These are phyloP conservation scores for Leptopilina boulardi DNA, from an alignment of 1,140 invertebrate genomes.

Conservation along the genomic window DNA sequence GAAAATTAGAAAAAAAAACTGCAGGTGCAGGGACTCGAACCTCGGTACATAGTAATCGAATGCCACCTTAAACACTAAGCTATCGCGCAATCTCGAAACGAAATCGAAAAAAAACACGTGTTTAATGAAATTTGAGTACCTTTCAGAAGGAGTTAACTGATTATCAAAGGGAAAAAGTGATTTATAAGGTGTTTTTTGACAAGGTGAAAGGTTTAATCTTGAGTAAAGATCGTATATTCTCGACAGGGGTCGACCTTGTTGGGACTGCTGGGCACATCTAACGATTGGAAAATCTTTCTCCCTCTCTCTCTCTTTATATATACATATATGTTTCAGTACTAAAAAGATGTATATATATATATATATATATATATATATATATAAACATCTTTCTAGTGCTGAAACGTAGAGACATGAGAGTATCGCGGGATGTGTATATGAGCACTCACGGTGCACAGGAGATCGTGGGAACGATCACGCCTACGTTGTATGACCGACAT, in stretches of 20 bases:
- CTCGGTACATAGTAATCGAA: neutral
- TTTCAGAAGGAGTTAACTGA: neutral
- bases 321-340: too few relatives aligned
- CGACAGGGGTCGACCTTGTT: slow-evolving; percentile 24
- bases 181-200: neutral
- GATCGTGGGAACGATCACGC: slow-evolving; percentile 63
- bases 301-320: neutral
- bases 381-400: too few relatives aligned
- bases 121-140: neutral
- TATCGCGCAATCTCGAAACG: neutral
- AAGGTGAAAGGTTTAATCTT: neutral
- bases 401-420: slow-evolving; percentile 36
- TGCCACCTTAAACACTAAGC: neutral
- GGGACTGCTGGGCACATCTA: slow-evolving; percentile 12
- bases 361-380: too few relatives aligned
- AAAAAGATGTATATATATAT: too few relatives aligned
- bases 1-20: neutral
- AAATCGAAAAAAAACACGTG: neutral
- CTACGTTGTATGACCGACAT: slow-evolving; percentile 46
- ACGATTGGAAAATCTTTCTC: slow-evolving; percentile 23
- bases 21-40: neutral
- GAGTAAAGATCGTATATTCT: slow-evolving; percentile 1
- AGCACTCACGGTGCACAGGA: slow-evolving; percentile 42
- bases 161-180: slow-evolving; percentile 6
- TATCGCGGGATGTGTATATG: slow-evolving; percentile 52